These are phyloP conservation scores for Enteromius viviparus DNA, from an alignment of 2,797 vertebrate genomes.

Conservation along the genomic window DNA sequence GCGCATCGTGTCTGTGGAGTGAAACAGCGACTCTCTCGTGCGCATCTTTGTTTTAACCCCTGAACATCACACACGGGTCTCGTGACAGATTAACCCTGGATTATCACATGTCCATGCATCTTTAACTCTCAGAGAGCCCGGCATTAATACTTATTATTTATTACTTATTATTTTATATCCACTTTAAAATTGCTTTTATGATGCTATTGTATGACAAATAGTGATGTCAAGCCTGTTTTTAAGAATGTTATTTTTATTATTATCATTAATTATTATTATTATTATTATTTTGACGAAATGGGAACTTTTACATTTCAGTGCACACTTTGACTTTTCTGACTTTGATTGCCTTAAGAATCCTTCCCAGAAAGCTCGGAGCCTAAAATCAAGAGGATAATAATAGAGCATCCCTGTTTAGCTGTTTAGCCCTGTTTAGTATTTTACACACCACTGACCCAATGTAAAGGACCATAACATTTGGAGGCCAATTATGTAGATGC, in stretches of 20 bases:
- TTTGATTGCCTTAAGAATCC: background rate
- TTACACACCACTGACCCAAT: background rate
- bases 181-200: background rate
- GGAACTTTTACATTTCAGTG: background rate
- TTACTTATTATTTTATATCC: background rate
- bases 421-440: background rate
- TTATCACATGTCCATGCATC: conserved; percentile 11
- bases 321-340: background rate
- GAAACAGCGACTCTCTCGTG: conserved; percentile 57
- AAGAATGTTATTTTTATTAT: background rate
- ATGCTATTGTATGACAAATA: background rate
- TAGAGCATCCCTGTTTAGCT: background rate
- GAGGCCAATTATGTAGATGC: background rate
- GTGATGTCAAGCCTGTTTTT: background rate
- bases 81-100: conserved; percentile 58
- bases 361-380: background rate
- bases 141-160: too few species aligned
- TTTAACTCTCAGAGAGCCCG: background rate
- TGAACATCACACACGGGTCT: conserved; percentile 55
- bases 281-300: background rate
- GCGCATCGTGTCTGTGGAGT: conserved; percentile 47
- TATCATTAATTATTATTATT: background rate
- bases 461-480: background rate
- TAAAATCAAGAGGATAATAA: background rate
- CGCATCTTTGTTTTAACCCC: conserved; percentile 60